A percentile compares a stretch with the other conserved stretches of the same genome.
phyloP scores from a whole-genome alignment of 2,888 invertebrate species.

The Lacanobia oleracea region DNA sequence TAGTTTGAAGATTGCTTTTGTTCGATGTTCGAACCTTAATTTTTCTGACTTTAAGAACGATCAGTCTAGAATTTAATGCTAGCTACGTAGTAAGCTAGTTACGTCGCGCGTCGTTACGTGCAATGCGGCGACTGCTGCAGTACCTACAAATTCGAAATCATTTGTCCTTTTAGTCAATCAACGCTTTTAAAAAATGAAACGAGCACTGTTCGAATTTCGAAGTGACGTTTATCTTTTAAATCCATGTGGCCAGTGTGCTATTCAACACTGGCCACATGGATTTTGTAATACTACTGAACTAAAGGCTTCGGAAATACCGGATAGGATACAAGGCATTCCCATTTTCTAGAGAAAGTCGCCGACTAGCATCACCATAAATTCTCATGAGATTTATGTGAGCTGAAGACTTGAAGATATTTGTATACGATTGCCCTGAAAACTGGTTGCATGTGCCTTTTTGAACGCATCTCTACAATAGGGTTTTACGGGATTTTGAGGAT shows the following conservation, averaged over 20 bases:
- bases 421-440: constrained; percentile 37
- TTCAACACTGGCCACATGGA: neutral
- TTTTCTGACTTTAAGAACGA: neutral
- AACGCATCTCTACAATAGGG: neutral
- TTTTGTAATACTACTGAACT: constrained; percentile 1
- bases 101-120: too few relatives aligned
- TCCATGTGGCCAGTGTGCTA: too few relatives aligned
- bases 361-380: constrained; percentile 43
- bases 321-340: constrained; percentile 22
- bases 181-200: neutral
- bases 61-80: too few relatives aligned
- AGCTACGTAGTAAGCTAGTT: too few relatives aligned
- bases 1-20: too few relatives aligned
- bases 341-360: constrained; percentile 54
- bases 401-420: constrained; percentile 46
- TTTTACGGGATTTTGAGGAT: constrained; percentile 9
- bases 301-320: constrained; percentile 24
- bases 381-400: constrained; percentile 32
- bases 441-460: constrained; percentile 22
- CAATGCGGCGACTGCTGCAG: too few relatives aligned
- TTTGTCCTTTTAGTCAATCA: neutral
- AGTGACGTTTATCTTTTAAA: too few relatives aligned
- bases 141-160: neutral
- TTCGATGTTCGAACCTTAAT: neutral
- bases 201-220: neutral